phyloP scores from a whole-genome alignment of 1,140 invertebrate genomes.

The Palaemon carinicauda region DNA sequence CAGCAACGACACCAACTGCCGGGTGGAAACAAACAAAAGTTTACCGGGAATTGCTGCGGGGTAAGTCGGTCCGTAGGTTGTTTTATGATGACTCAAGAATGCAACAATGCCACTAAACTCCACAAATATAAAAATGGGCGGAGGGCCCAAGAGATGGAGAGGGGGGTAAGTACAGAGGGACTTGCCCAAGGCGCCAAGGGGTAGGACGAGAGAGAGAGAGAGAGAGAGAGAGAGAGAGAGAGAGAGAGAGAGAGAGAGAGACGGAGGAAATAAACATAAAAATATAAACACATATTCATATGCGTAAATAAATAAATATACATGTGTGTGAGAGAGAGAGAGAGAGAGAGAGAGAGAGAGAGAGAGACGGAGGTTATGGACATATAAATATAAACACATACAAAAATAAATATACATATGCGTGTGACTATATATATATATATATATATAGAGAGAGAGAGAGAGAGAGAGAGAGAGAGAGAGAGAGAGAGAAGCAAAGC shows the following conservation, averaged over 20 bases:
- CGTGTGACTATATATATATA: too few species aligned
- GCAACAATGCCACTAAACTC: conserved; percentile 50
- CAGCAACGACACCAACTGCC: background rate
- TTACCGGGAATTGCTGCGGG: background rate
- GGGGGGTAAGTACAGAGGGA: background rate
- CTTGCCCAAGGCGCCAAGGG: background rate
- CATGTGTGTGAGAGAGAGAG: too few species aligned
- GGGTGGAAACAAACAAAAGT: background rate
- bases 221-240: background rate
- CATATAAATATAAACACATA: too few species aligned
- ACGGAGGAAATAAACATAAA: too few species aligned
- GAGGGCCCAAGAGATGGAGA: background rate
- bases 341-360: too few species aligned
- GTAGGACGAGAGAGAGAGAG: background rate
- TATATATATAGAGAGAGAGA: too few species aligned
- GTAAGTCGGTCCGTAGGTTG: conserved; percentile 31
- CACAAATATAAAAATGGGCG: conserved; percentile 47
- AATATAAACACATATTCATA: too few species aligned
- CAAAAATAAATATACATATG: too few species aligned
- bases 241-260: background rate
- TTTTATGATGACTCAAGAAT: conserved; percentile 52
- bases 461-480: too few species aligned
- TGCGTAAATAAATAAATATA: too few species aligned
- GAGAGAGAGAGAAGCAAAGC: too few species aligned
- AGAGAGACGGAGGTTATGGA: too few species aligned